Evolutionary conservation across 2,888 invertebrate genomes (phyloP), one percentile per base, ranked within the genome.

Genomic region (Lithodes maja): DNA sequence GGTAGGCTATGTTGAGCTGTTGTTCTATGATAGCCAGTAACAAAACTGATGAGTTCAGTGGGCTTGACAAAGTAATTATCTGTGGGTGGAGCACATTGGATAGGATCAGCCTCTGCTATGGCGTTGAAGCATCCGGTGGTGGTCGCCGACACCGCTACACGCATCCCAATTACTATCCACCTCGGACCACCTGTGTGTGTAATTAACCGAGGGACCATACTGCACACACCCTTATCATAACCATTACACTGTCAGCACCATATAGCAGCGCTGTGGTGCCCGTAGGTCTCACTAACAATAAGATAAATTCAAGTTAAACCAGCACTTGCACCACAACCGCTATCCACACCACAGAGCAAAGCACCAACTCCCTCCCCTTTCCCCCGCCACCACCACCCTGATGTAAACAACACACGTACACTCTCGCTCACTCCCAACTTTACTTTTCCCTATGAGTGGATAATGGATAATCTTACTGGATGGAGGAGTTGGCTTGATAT

Each of bases 401-500:
- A 54, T 74, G 75, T 83, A 74, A 84, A 61, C 50, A 74, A 68
- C 78, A 12, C 17, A 68, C 69, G 69, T 78, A 68, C 52, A 61
- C 74, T n/a, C 9, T 54, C 53, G 52, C 12, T 61, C 17, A 17
- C 17, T 9, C 68, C 7, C 81, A 15, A 15, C 17, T 53, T 53
- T 79, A 15, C 17, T 53, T 53, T 79, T 79, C 5, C 53, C 7
- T 17, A 15, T 17, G 2, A 3, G 3, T 53, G 53, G n/a, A n/a
- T n/a, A 12, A 17, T 33, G 12, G 2, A 12, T 54, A 3, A 1
- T 33, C 89, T 91, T 83, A 90, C 91, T n/a, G 33, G 87, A 85
- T n/a, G 91, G 90, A 5, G 91, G 91, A 1, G 90, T 83, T 12
- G 91, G 90, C 12, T 79, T 85, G 80, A 89, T 86, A 1, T 83